Evolutionary conservation across 2,113 vertebrate genomes (phyloP).

Genomic region (Chauna torquata): DNA sequence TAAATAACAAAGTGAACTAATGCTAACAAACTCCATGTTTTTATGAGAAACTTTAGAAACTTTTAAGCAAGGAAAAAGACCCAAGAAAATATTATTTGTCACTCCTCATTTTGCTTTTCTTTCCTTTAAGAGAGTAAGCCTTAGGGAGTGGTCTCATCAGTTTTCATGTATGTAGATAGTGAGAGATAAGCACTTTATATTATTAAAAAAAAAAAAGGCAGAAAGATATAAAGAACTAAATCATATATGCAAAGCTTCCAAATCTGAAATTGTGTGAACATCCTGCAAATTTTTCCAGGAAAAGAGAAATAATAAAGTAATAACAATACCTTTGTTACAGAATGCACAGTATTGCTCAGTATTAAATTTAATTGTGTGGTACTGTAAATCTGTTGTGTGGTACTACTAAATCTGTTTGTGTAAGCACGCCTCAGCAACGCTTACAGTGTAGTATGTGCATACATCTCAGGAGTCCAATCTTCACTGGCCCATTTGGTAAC

Average conservation of each 20-base stretch:
- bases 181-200: not conserved
- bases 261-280: not conserved
- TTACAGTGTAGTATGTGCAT: not conserved
- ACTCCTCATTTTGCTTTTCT: not conserved
- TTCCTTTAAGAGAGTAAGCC: not conserved
- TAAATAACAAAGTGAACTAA: not conserved
- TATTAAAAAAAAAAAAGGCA: not conserved
- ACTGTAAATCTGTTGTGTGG: too few species aligned
- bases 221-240: not conserved
- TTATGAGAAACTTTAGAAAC: not conserved
- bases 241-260: not conserved
- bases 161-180: not conserved
- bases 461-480: not conserved
- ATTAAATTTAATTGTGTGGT: not conserved
- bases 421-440: not conserved
- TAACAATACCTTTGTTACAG: not conserved
- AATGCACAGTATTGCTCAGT: not conserved
- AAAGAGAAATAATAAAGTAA: not conserved
- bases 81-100: not conserved
- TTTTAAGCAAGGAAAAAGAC: not conserved
- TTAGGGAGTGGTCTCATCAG: not conserved
- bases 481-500: not conserved
- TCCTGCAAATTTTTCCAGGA: not conserved
- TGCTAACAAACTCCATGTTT: slow-evolving; percentile 7
- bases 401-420: too few species aligned